A percentile compares a stretch with the other conserved stretches of the same genome.
These are phyloP conservation scores for Peucedramus taeniatus DNA, from an alignment of 2,113 vertebrate species.

Conservation along the genomic window DNA sequence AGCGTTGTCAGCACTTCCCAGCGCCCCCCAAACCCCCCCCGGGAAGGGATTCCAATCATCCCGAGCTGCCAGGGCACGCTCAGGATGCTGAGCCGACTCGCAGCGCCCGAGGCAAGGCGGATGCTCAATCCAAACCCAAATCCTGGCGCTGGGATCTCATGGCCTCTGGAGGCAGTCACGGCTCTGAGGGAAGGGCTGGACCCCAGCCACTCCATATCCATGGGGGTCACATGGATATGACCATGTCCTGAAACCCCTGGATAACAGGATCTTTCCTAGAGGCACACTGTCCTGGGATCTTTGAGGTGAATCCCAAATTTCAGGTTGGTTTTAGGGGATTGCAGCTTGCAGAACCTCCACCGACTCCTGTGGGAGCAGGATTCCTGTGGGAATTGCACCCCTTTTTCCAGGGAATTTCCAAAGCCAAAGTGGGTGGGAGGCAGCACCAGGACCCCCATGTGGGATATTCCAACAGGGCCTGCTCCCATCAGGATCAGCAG, in stretches of 20 bases:
- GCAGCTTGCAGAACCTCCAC: fast-evolving
- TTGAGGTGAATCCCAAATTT: neutral
- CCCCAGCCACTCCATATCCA: fast-evolving
- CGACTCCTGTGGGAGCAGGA: neutral
- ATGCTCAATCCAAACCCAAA: neutral
- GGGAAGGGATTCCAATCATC: neutral
- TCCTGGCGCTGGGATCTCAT: fast-evolving
- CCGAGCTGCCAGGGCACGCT: neutral
- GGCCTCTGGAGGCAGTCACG: fast-evolving
- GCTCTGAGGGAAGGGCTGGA: neutral
- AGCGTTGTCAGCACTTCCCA: neutral
- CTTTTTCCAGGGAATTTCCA: neutral
- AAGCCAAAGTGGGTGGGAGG: neutral
- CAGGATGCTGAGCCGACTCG: neutral
- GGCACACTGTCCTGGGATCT: fast-evolving
- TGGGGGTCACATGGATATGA: no score
- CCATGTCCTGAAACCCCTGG: no score
- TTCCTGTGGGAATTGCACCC: no score
- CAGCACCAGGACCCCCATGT: neutral
- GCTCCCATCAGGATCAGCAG: neutral
- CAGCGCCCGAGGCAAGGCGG: fast-evolving
- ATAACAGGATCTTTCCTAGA: neutral
- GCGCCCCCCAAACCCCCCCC: neutral
- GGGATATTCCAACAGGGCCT: neutral
- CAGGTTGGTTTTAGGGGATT: neutral